A percentile compares a stretch with the other conserved stretches of the same genome.
Conservation (phyloP, 2,797 vertebrate species). For the Syngnathus acus region DNA sequence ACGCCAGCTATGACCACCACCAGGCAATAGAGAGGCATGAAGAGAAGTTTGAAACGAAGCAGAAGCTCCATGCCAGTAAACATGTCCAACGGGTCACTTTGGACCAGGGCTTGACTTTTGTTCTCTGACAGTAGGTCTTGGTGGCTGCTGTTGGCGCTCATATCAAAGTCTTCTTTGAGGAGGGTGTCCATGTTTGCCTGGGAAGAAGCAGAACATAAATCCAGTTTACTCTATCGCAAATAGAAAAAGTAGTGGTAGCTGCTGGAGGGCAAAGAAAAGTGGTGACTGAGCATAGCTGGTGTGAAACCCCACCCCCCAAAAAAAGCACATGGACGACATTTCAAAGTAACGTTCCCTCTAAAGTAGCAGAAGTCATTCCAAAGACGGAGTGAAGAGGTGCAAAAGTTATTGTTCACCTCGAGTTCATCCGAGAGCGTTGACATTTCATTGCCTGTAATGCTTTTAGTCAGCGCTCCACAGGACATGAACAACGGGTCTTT, state of each 20-base stretch:
- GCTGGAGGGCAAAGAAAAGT: too few species aligned
- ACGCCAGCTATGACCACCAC: constrained; percentile 69
- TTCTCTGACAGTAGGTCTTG: constrained; percentile 9
- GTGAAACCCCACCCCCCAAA: too few species aligned
- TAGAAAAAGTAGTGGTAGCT: too few species aligned
- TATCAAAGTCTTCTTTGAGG: background rate
- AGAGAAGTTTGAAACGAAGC: constrained; percentile 64
- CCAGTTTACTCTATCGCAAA: too few species aligned
- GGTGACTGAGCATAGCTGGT: background rate
- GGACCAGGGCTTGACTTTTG: constrained; percentile 45
- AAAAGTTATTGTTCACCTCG: background rate
- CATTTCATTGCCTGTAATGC: background rate
- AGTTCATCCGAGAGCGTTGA: background rate
- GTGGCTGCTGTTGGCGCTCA: background rate
- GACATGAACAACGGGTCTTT: background rate
- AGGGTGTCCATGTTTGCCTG: constrained; percentile 1
- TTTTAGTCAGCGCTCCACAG: background rate
- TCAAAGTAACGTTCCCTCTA: background rate
- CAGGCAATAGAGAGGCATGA: constrained; percentile 71
- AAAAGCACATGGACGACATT: background rate
- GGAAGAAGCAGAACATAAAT: too few species aligned
- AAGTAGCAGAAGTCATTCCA: background rate
- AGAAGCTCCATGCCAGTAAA: constrained; percentile 72
- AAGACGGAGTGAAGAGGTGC: background rate
- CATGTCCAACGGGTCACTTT: constrained; percentile 60